Evolutionary conservation across 2,113 vertebrate species (phyloP), one percentile per base, ranked within the genome.

Genomic region (Phrynocephalus versicolor): DNA sequence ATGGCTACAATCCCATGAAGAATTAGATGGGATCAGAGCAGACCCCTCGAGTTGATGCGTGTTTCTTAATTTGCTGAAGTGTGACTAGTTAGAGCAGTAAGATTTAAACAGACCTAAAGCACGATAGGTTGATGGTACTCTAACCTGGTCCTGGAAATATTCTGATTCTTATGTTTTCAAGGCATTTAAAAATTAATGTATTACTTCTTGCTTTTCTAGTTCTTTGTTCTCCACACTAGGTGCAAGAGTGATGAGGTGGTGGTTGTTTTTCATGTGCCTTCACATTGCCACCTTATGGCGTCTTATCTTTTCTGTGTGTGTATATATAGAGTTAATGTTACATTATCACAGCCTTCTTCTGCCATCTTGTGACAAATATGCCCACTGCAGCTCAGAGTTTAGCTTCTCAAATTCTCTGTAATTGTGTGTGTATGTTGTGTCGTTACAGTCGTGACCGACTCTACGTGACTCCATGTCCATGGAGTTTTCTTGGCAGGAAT

Each of bases 341-440:
- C 5, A 64, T 85, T 91, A n/a, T n/a, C 82, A 0, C 9, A 67
- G 90, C 67, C 73, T 93, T 1, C 81, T 95, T 37, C 95, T 96
- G 96, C 93, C 96, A 95, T 88, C 96, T 96, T 41, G 94, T 95
- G 96, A 92, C 91, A 77, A 64, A 75, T 16, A 65, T 89, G 81
- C 80, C 69, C 55, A 94, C 27, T 95, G 62, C 95, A 93, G 37
- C 16, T 19, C 70, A 64, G 1, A 70, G 23, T 12, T 45, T 30
- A 67, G 37, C 16, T 0, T 10, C 7, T 0, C 70, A 30, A 13
- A 30, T 37, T 21, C 5, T 0, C 0, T 0, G 16, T 81, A 64
- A 1, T 23, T 9, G n/a, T n/a, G n/a, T n/a, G n/a, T n/a, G n/a
- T n/a, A n/a, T n/a, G n/a, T n/a, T n/a, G n/a, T n/a, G n/a, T n/a